Evolutionary conservation across 2,797 vertebrate genomes (phyloP).

Genomic region (Brotula barbata): DNA sequence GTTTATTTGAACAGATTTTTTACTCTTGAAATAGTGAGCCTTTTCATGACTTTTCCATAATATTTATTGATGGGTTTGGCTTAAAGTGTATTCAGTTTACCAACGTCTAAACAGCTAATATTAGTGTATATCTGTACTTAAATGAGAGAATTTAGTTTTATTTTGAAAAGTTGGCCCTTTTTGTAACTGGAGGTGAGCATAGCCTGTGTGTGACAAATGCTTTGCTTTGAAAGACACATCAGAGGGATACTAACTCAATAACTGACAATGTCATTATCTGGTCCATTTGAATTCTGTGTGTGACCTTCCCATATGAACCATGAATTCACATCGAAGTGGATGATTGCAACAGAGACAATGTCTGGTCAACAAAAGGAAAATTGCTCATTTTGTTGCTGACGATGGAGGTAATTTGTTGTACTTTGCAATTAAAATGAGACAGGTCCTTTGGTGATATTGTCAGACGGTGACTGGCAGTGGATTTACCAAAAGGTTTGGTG

Average conservation of each 20-base stretch:
- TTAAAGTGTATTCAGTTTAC: too few relatives aligned
- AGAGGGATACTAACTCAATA: slow-evolving; percentile 20
- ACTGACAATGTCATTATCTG: slow-evolving; percentile 47
- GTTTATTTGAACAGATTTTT: too few relatives aligned
- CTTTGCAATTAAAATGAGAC: slow-evolving; percentile 69
- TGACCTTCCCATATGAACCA: slow-evolving; percentile 42
- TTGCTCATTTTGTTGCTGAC: slow-evolving; percentile 62
- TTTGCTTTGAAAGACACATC: slow-evolving; percentile 23
- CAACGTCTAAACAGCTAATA: too few relatives aligned
- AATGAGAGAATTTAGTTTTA: slow-evolving; percentile 8
- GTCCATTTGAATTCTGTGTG: slow-evolving; percentile 19
- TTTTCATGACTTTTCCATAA: too few relatives aligned
- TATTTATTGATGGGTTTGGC: too few relatives aligned
- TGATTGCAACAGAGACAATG: slow-evolving; percentile 51
- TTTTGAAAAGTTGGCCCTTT: slow-evolving; percentile 5
- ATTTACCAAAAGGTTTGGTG: slow-evolving; percentile 2
- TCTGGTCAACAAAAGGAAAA: slow-evolving; percentile 61
- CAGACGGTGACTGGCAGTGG: slow-evolving; percentile 11
- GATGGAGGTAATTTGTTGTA: slow-evolving; percentile 51
- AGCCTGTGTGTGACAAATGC: slow-evolving; percentile 1
- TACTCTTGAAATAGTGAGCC: too few relatives aligned
- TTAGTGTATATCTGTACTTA: slow-evolving; percentile 29
- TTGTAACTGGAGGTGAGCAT: neutral
- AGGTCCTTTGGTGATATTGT: slow-evolving; percentile 45
- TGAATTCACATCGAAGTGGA: slow-evolving; percentile 53